These are phyloP conservation scores for Gastrophysa polygoni DNA, from an alignment of 2,888 invertebrate species.

Conservation along the genomic window DNA sequence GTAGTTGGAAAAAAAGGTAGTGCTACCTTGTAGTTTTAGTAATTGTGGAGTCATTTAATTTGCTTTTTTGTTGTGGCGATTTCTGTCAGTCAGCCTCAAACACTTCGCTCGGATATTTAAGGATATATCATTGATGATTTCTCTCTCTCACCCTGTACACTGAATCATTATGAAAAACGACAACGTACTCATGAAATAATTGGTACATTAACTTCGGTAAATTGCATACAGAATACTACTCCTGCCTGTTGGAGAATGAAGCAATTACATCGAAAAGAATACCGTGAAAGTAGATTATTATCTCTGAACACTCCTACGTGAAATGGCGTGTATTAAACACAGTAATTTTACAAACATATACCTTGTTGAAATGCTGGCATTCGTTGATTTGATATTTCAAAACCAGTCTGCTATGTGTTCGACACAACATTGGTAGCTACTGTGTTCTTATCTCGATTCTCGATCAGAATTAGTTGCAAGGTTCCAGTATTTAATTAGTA, in stretches of 20 bases:
- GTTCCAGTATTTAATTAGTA: slow-evolving; percentile 49
- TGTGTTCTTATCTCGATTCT: slow-evolving; percentile 49
- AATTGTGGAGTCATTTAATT: no score
- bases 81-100: no score
- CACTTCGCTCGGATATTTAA: no score
- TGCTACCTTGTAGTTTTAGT: no score
- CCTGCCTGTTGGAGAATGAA: not conserved
- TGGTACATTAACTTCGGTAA: no score
- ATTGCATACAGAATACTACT: not conserved
- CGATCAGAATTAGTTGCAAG: slow-evolving; percentile 50
- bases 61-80: no score
- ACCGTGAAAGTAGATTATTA: not conserved
- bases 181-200: no score
- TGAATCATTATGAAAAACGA: no score
- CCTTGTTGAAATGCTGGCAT: slow-evolving; percentile 21
- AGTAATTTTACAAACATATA: slow-evolving; percentile 2
- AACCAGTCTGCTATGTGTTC: slow-evolving; percentile 19
- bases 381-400: slow-evolving; percentile 19
- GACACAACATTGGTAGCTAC: slow-evolving; percentile 49
- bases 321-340: not conserved
- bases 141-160: no score
- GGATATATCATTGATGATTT: no score
- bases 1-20: no score
- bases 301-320: not conserved
- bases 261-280: not conserved